These are phyloP conservation scores for Pycnomerus fuliginosus DNA, from an alignment of 2,888 invertebrate species.

Conservation along the genomic window DNA sequence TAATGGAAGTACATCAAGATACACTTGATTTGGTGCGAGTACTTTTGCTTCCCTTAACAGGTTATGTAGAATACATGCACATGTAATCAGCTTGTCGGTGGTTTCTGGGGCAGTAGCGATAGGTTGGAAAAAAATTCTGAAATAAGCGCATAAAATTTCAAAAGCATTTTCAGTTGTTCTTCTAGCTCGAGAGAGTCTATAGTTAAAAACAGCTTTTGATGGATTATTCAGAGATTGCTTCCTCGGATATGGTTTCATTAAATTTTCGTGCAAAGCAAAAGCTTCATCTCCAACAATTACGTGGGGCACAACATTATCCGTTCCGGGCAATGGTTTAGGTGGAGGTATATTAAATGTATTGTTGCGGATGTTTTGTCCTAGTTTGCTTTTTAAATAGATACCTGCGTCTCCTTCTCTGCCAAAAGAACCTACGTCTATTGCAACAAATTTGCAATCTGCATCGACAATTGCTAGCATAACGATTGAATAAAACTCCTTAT, in stretches of 20 bases:
- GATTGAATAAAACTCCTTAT: conserved; percentile 28
- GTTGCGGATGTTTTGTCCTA: conserved; percentile 24
- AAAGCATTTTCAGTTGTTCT: background rate
- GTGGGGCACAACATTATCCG: conserved; percentile 15
- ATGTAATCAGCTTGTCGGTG: background rate
- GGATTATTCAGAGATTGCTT: conserved; percentile 10
- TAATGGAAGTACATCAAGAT: no score
- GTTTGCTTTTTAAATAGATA: conserved; percentile 27
- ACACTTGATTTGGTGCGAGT: no score
- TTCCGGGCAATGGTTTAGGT: conserved; percentile 13
- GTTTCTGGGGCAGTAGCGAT: background rate
- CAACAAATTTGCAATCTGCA: conserved; percentile 27
- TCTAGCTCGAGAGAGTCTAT: background rate
- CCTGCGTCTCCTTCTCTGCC: conserved; percentile 30
- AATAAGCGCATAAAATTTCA: background rate
- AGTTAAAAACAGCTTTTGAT: conserved; percentile 7
- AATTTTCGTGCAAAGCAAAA: conserved; percentile 15
- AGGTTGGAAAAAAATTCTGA: background rate
- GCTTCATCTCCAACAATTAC: conserved; percentile 25
- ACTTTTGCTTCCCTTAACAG: no score
- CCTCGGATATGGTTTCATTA: conserved; percentile 21
- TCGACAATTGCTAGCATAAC: conserved; percentile 31
- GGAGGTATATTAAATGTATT: conserved; percentile 27
- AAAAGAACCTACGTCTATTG: conserved; percentile 28
- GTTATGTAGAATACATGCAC: no score